Evolutionary conservation across 2,797 vertebrate species (phyloP).

Genomic region (Capromys pilorides): DNA sequence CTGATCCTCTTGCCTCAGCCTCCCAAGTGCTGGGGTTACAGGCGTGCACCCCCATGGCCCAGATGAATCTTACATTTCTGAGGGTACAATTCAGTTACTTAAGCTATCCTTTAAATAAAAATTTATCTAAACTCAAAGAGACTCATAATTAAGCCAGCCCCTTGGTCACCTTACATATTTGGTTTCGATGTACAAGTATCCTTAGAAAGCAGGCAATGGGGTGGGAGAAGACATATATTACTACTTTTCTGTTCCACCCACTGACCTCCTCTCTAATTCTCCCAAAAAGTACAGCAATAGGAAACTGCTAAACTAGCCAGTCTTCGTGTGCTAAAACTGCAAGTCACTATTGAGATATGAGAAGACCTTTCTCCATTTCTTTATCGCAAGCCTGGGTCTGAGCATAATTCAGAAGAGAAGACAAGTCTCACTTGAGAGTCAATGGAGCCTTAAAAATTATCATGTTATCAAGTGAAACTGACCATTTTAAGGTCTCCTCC

Average conservation of each 20-base stretch:
- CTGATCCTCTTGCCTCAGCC: no score
- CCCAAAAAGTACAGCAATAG: background rate
- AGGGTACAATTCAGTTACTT: background rate
- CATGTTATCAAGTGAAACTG: background rate
- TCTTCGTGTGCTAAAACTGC: background rate
- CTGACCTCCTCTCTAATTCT: background rate
- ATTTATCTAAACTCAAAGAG: background rate
- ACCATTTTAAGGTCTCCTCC: background rate
- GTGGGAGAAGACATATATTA: background rate
- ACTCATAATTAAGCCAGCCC: background rate
- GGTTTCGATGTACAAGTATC: background rate
- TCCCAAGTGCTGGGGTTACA: no score
- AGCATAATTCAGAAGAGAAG: background rate
- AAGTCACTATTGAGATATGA: background rate
- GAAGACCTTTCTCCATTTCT: background rate
- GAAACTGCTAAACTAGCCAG: background rate
- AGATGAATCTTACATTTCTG: background rate
- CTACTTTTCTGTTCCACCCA: background rate
- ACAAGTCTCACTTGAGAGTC: background rate
- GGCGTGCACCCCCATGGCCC: no score
- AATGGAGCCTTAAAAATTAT: background rate
- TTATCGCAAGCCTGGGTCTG: background rate
- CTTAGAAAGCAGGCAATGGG: background rate
- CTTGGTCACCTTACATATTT: conserved; percentile 38
- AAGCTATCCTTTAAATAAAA: conserved; percentile 6